These are phyloP conservation scores for Tympanoctomys barrerae DNA, from an alignment of 2,797 vertebrate genomes.

Conservation along the genomic window DNA sequence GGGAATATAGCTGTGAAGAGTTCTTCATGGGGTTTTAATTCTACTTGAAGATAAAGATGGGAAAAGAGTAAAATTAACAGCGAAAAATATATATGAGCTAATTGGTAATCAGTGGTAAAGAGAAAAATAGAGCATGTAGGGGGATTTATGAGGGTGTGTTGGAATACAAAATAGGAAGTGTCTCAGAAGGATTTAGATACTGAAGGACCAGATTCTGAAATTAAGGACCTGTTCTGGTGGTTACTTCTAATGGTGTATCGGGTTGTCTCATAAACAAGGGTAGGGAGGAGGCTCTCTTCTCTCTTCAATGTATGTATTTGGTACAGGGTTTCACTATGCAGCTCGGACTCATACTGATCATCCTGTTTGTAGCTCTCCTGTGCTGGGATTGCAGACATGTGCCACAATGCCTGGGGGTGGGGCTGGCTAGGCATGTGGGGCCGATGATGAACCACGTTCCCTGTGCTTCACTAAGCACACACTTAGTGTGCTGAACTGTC, in stretches of 20 bases:
- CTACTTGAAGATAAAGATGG: background rate
- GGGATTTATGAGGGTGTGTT: background rate
- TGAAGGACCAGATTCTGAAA: too few species aligned
- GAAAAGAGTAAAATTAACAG: background rate
- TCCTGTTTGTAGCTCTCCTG: too few species aligned
- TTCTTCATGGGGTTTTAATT: constrained; percentile 44
- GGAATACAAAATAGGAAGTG: constrained; percentile 3
- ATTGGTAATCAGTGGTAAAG: background rate
- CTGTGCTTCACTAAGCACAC: too few species aligned
- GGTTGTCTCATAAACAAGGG: background rate
- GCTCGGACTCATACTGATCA: too few species aligned
- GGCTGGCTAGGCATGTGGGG: too few species aligned
- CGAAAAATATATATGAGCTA: constrained; percentile 9
- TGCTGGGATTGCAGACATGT: too few species aligned
- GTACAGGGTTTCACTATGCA: too few species aligned
- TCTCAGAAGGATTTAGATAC: background rate
- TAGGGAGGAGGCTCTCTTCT: background rate
- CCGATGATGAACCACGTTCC: too few species aligned
- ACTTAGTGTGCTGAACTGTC: too few species aligned
- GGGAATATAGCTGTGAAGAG: background rate
- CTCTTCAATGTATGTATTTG: too few species aligned
- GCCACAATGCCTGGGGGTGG: too few species aligned
- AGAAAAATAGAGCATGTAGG: constrained; percentile 33
- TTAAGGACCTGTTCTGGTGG: background rate
- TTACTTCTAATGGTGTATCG: background rate